A percentile compares a stretch with the other conserved stretches of the same genome.
phyloP scores from a whole-genome alignment of 2,113 vertebrate genomes.

The Lagopus leucura region DNA sequence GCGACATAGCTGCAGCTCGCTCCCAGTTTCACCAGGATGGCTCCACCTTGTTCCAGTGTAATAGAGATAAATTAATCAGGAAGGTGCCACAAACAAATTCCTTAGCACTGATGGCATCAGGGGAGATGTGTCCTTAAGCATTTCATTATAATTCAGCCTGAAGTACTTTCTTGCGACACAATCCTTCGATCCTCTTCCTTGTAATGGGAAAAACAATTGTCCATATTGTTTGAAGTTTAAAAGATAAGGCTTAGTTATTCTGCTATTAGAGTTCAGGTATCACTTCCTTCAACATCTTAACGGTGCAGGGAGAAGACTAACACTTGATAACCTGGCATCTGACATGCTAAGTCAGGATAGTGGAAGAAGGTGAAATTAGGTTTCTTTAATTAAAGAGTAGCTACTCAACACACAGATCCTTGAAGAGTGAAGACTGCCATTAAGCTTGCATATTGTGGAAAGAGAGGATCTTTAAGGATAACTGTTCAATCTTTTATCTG shows the following conservation, averaged over 20 bases:
- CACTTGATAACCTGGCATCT: background rate
- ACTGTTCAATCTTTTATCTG: background rate
- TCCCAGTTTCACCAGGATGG: background rate
- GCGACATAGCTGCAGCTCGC: background rate
- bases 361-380: background rate
- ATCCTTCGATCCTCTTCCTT: background rate
- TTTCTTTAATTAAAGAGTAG: background rate
- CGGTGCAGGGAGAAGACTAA: background rate
- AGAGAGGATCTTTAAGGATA: background rate
- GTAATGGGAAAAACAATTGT: background rate
- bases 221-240: background rate
- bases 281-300: background rate
- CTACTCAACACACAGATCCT: background rate
- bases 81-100: background rate
- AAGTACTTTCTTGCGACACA: background rate
- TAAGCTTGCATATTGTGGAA: background rate
- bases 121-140: background rate
- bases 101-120: background rate
- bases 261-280: accelerated
- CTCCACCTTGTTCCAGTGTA: background rate
- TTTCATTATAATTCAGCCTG: background rate
- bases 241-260: background rate
- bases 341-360: background rate
- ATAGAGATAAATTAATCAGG: background rate
- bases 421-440: background rate